phyloP scores from a whole-genome alignment of 2,888 invertebrate species.

The Lacanobia wlatinum region DNA sequence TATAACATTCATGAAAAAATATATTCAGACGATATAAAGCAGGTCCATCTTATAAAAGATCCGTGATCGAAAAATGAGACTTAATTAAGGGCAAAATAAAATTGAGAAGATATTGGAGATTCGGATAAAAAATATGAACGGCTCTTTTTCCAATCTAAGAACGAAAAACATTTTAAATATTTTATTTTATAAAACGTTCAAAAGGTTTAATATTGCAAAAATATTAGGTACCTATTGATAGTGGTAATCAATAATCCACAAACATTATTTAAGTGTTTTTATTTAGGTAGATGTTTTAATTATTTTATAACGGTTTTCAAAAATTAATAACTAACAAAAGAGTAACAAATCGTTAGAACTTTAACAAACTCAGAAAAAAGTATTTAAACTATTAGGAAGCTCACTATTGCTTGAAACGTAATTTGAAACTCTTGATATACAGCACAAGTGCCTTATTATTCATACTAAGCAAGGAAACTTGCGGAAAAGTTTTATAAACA shows the following conservation, averaged over 20 bases:
- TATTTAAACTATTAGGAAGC: conserved; percentile 17
- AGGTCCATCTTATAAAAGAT: not conserved
- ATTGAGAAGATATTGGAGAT: not conserved
- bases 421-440: conserved; percentile 32
- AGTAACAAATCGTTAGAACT: not conserved
- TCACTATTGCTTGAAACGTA: conserved; percentile 24
- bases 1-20: not conserved
- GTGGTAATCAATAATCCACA: not conserved
- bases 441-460: conserved; percentile 49
- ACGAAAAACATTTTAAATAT: not conserved
- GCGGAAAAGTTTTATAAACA: conserved; percentile 63
- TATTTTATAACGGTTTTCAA: not conserved
- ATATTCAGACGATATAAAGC: not conserved
- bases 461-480: conserved; percentile 51
- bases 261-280: not conserved
- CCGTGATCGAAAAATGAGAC: not conserved
- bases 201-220: not conserved
- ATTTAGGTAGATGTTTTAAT: too few relatives aligned
- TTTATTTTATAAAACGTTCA: not conserved
- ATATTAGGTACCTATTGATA: not conserved
- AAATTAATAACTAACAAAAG: not conserved
- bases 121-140: not conserved
- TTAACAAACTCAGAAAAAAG: not conserved
- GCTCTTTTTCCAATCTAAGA: not conserved
- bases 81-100: not conserved